Evolutionary conservation across 2,113 vertebrate genomes (phyloP).

Genomic region (Mellivora capensis): DNA sequence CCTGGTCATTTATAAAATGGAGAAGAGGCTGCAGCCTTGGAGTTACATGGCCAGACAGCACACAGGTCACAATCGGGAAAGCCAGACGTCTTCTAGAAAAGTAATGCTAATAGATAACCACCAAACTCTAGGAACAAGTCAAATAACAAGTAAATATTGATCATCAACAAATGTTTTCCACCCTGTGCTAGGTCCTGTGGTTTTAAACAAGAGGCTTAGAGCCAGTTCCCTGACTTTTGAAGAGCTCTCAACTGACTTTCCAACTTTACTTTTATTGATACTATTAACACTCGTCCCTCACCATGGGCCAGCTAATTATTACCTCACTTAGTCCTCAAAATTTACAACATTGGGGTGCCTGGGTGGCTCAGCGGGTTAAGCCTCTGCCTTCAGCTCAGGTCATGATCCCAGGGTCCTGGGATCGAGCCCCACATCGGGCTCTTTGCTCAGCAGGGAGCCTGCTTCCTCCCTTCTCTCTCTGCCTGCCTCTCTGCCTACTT

Average conservation of each 20-base stretch:
- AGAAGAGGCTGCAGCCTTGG: not conserved
- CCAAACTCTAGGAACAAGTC: not conserved
- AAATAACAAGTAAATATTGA: not conserved
- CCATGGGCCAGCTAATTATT: not conserved
- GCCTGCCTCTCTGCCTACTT: too few relatives aligned
- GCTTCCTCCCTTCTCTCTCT: too few relatives aligned
- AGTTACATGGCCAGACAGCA: not conserved
- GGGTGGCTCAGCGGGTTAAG: too few relatives aligned
- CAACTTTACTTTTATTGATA: not conserved
- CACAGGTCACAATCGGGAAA: not conserved
- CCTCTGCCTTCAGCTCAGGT: too few relatives aligned
- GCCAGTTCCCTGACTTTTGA: not conserved
- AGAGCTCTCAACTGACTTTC: not conserved
- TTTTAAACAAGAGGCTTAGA: not conserved
- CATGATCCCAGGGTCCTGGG: too few relatives aligned
- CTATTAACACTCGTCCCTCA: not conserved
- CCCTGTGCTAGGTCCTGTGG: not conserved
- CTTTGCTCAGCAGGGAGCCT: too few relatives aligned
- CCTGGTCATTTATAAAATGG: not conserved
- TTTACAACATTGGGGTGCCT: too few relatives aligned
- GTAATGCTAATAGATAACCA: not conserved
- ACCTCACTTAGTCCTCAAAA: not conserved
- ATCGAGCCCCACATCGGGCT: too few relatives aligned
- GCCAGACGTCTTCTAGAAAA: not conserved
- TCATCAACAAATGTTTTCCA: not conserved